Percentiles rank a stretch among this genome's conserved stretches.
phyloP scores from a whole-genome alignment of 2,797 vertebrate genomes.

The Tinamus major region DNA sequence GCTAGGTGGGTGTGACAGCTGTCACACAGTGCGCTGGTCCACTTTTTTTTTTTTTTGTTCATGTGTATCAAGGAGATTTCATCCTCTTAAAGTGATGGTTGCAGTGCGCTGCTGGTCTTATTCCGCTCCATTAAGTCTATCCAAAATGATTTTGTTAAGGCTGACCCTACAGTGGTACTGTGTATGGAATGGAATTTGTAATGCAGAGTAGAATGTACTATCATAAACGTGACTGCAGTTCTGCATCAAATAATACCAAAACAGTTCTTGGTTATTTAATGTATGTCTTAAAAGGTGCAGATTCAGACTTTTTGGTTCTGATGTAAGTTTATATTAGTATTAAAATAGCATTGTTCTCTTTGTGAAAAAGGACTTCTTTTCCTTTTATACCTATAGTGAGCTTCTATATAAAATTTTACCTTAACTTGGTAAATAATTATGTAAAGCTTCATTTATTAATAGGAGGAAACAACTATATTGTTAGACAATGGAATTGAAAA shows the following conservation, averaged over 20 bases:
- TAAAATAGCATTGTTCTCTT: neutral
- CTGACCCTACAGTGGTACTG: rapidly evolving
- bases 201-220: rapidly evolving
- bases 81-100: neutral
- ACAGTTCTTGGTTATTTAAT: neutral
- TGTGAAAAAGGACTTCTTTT: neutral
- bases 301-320: neutral
- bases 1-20: neutral
- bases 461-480: neutral
- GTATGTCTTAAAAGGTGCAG: neutral
- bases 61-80: neutral
- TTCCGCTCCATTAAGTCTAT: neutral
- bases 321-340: neutral
- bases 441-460: neutral
- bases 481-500: neutral
- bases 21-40: neutral
- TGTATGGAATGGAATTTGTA: neutral
- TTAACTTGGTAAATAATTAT: neutral
- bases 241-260: neutral
- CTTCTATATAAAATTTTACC: neutral
- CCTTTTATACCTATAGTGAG: neutral
- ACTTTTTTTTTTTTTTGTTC: neutral
- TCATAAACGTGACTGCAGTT: rapidly evolving
- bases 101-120: neutral
- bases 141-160: neutral